Evolutionary conservation across 2,888 invertebrate species (phyloP), one percentile per base, ranked within the genome.

Genomic region (Thymelicus lineola): DNA sequence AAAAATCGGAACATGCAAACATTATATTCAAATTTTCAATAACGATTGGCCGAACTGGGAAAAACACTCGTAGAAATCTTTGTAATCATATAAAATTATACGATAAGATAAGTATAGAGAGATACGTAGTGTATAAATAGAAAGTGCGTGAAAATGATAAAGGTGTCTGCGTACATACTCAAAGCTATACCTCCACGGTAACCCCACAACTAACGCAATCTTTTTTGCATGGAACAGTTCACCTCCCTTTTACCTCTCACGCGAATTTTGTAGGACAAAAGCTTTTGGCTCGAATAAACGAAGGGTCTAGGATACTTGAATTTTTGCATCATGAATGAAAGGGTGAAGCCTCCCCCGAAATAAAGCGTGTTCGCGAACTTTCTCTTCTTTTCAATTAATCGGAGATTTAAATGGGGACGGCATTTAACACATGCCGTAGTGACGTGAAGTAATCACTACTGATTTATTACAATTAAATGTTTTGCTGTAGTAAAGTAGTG

Each of bases 201-300:
- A 58, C 69, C 63, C 62, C 57, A 69, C 48, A 62, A 63, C 69
- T 69, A 69, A 69, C 69, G 69, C 69, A 69, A 69, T 69, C 58
- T 69, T 69, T 69, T 69, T 69, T 69, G 69, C 62, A 68, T 58
- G 20, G 69, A 69, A 63, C 63, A 50, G 62, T 63, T 69, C 68
- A 69, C 68, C 55, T 69, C 63, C 63, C 69, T 64, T 64, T 63
- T 69, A 28, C 62, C 69, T 69, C 69, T 62, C 63, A 53, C 68
- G 63, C 63, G 58, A 63, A 69, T 69, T 69, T 69, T 64, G 58
- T 69, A 64, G 63, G 48, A 69, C 69, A 69, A 69, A 69, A 63
- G 69, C 69, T 69, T 69, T 69, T 64, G 63, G 69, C 69, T 69
- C 69, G 69, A 64, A 69, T 69, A 63, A 69, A 69, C 69, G 69